Percentiles rank a stretch among this genome's conserved stretches.
Conservation (phyloP, 2,888 invertebrate species). For the Tortricodes alternella region DNA sequence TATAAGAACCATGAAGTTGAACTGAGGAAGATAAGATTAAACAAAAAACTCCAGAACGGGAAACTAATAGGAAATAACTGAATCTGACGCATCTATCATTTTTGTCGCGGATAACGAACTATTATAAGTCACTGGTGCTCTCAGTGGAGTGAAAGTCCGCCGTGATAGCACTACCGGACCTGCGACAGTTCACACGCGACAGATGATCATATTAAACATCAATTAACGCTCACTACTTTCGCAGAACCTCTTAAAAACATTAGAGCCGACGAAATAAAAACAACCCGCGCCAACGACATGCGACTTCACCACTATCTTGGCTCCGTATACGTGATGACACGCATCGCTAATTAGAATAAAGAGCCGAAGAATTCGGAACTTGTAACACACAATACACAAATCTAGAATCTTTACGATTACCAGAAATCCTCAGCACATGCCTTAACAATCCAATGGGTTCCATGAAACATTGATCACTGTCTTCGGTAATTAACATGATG, state of each 20-base stretch:
- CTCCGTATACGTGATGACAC: conserved; percentile 36
- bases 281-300: conserved; percentile 32
- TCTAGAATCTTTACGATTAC: conserved; percentile 17
- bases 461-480: conserved; percentile 54
- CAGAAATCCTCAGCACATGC: conserved; percentile 13
- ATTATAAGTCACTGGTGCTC: conserved; percentile 62
- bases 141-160: conserved; percentile 69
- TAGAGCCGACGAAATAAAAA: conserved; percentile 30
- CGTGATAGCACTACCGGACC: conserved; percentile 55
- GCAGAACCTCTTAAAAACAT: conserved; percentile 47
- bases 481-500: conserved; percentile 74
- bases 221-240: conserved; percentile 61
- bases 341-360: conserved; percentile 32
- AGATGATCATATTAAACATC: conserved; percentile 57
- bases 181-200: conserved; percentile 54
- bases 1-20: background rate
- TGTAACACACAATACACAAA: conserved; percentile 11
- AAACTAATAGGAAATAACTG: conserved; percentile 37
- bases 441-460: conserved; percentile 37
- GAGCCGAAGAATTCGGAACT: conserved; percentile 23
- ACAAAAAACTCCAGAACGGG: conserved; percentile 31
- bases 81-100: conserved; percentile 38
- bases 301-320: conserved; percentile 38
- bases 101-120: conserved; percentile 61
- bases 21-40: conserved; percentile 10